Evolutionary conservation across 2,113 vertebrate species (phyloP).

Genomic region (Lamprotornis superbus): DNA sequence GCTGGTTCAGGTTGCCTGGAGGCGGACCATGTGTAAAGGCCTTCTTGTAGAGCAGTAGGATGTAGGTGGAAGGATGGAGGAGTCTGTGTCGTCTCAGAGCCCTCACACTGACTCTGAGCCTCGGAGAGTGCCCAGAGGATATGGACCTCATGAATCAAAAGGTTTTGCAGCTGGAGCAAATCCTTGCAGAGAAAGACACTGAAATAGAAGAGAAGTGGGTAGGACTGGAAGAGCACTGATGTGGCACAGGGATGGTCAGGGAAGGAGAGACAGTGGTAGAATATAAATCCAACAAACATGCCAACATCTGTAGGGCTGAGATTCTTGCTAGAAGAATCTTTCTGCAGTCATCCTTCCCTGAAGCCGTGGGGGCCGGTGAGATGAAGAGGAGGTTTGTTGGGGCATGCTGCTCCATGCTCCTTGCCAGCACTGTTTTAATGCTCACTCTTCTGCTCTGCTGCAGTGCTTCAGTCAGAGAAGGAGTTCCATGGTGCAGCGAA

Average conservation of each 20-base stretch:
- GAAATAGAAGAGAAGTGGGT: not conserved
- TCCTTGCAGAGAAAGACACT: not conserved
- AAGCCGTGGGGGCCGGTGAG: fast-evolving
- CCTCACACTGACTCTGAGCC: not conserved
- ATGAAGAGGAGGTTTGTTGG: not conserved
- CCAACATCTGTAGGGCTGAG: not conserved
- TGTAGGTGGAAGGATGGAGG: not conserved
- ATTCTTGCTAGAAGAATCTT: not conserved
- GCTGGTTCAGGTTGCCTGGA: not conserved
- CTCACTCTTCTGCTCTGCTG: not conserved
- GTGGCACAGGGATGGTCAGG: not conserved
- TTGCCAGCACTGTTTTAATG: not conserved
- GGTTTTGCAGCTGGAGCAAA: not conserved
- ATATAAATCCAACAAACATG: not conserved
- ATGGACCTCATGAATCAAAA: not conserved
- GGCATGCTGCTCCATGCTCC: not conserved
- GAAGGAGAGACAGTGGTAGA: not conserved
- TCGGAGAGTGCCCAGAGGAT: not conserved
- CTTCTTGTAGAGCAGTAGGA: not conserved
- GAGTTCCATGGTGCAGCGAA: conserved; percentile 83
- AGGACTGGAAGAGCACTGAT: not conserved
- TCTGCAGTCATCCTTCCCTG: not conserved
- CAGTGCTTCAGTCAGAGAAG: conserved; percentile 87
- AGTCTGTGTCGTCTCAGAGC: not conserved
- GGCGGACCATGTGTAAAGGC: not conserved